Conservation (phyloP, 2,113 vertebrate genomes). For the Peromyscus maniculatus region DNA sequence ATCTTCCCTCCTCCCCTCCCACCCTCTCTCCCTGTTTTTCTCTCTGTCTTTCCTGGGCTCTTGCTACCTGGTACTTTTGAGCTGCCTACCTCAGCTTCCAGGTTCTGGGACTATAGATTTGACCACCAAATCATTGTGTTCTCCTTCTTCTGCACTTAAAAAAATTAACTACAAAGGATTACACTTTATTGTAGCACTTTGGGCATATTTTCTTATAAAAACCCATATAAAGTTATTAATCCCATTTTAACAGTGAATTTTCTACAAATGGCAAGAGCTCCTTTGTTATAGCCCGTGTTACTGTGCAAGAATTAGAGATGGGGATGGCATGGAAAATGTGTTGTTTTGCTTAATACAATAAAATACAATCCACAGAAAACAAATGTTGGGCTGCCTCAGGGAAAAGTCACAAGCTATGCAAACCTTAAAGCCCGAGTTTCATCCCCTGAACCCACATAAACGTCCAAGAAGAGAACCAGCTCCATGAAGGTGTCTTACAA, state of each 20-base stretch:
- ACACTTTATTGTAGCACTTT: neutral
- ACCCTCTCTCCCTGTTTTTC: neutral
- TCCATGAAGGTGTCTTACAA: neutral
- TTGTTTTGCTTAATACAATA: slow-evolving; percentile 34
- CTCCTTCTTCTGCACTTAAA: neutral
- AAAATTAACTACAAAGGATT: neutral
- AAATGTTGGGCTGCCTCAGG: neutral
- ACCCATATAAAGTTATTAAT: neutral
- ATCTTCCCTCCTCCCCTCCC: no score
- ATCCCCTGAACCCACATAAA: neutral
- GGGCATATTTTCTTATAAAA: slow-evolving; percentile 54
- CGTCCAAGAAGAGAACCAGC: neutral
- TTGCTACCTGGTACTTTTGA: neutral
- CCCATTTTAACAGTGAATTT: neutral
- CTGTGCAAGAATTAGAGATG: slow-evolving; percentile 26
- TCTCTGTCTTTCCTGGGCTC: neutral
- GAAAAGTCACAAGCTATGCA: neutral
- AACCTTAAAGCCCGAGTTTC: neutral
- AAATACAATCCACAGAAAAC: neutral
- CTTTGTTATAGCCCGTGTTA: neutral
- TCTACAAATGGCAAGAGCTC: neutral
- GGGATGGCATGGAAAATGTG: neutral
- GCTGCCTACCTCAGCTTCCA: neutral
- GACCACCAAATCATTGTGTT: neutral
- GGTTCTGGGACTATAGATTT: neutral